Evolutionary conservation across 2,888 invertebrate genomes (phyloP), one percentile per base, ranked within the genome.

Genomic region (Thereva nobilitata): DNA sequence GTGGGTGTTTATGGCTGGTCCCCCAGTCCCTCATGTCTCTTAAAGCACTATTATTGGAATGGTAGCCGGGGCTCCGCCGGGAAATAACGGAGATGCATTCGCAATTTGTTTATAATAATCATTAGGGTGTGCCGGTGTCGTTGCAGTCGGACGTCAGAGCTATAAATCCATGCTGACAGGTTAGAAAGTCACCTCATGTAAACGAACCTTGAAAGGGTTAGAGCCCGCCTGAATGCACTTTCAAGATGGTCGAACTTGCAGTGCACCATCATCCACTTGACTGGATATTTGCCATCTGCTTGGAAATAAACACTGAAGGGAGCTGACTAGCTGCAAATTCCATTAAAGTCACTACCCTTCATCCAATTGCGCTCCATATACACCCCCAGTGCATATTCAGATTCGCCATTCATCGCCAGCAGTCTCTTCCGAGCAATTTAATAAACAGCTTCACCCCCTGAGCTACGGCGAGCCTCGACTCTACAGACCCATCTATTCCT

Each of bases 201-300:
- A 50, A 50, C 50, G 61, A 61, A 61, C 61, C 61, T 50, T n/a
- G 50, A 23, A 55, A 55, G 55, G 57, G 57, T 59, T 59, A 59
- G 38, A 37, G 8, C 8, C 5, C 55, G 37, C 7, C 56, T n/a
- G 3, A 37, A 4, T 9, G 38, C 23, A 50, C 50, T 61, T 23
- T 12, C 5, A 40, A 41, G 50, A 9, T 10, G 50, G 61, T n/a
- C 61, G 41, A 50, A 37, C 37, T 12, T 35, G 38, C 23, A 41
- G 9, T 40, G 41, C 12, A 55, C 47, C 50, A 50, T 61, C 61
- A 61, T 61, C 61, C 61, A 61, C 61, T 61, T 50, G 61, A 61
- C 34, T 61, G 61, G 10, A 50, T 61, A 61, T 61, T 61, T 61
- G 40, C 61, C 61, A 50, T 49, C 50, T 49, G 61, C 61, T 50